Percentiles rank a stretch among this genome's conserved stretches.
These are phyloP conservation scores for Leptocoma aspasia DNA, from an alignment of 2,113 vertebrate species.

Conservation along the genomic window DNA sequence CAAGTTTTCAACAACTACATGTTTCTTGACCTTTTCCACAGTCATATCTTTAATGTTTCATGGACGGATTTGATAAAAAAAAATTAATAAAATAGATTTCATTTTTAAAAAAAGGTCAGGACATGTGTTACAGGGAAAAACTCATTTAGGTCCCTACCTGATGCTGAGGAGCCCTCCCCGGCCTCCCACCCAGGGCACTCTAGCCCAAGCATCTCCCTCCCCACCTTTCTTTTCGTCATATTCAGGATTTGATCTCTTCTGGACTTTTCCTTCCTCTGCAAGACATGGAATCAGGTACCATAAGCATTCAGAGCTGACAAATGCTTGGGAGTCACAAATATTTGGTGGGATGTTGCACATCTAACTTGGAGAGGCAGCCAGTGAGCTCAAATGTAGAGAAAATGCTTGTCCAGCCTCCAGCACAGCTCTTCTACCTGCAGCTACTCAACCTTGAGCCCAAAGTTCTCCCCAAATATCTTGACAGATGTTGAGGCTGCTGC, in stretches of 20 bases:
- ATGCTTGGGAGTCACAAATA: background rate
- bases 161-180: background rate
- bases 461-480: background rate
- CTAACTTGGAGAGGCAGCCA: background rate
- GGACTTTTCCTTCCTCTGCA: background rate
- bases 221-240: background rate
- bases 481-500: background rate
- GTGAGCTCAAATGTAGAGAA: background rate
- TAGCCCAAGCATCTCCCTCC: background rate
- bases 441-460: background rate
- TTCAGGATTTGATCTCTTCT: background rate
- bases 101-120: conserved; percentile 76
- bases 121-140: conserved; percentile 71
- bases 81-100: conserved; percentile 76
- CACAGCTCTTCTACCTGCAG: background rate
- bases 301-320: background rate
- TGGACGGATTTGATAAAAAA: conserved; percentile 64
- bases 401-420: background rate
- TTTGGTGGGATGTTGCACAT: background rate
- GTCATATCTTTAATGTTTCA: conserved; percentile 44
- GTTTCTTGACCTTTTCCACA: conserved; percentile 76
- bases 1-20: conserved; percentile 61
- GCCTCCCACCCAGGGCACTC: background rate
- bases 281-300: background rate
- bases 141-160: conserved; percentile 57